Evolutionary conservation across 2,113 vertebrate species (phyloP).

Genomic region (Gulo gulo): DNA sequence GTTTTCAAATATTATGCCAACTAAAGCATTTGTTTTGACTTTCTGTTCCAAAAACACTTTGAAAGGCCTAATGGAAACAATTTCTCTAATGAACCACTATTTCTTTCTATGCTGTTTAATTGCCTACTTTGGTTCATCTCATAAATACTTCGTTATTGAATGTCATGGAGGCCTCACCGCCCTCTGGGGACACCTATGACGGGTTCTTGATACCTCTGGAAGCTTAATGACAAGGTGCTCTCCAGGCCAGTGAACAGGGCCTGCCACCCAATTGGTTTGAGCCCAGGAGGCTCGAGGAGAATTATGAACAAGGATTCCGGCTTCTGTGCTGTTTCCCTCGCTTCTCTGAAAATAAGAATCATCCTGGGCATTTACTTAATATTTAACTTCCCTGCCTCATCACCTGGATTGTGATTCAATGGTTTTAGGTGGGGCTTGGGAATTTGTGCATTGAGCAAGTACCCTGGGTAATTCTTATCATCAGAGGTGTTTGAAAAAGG

Average conservation of each 20-base stretch:
- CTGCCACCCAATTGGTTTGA: neutral
- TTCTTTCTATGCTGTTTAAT: neutral
- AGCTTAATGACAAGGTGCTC: neutral
- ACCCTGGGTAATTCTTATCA: neutral
- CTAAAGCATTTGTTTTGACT: slow-evolving; percentile 19
- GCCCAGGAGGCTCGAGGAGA: neutral
- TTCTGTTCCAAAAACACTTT: neutral
- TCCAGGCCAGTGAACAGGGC: neutral
- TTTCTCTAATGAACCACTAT: neutral
- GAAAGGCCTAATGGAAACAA: neutral
- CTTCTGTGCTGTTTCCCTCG: neutral
- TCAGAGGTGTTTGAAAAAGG: neutral
- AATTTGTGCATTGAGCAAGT: neutral
- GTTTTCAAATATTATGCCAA: slow-evolving; percentile 33
- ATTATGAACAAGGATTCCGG: neutral
- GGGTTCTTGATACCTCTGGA: neutral
- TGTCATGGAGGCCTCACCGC: neutral
- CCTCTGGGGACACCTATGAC: neutral
- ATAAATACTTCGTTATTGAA: neutral
- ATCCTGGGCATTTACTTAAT: neutral
- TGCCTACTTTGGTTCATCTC: neutral
- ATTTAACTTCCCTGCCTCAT: neutral
- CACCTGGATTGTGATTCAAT: neutral
- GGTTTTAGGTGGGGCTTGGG: neutral
- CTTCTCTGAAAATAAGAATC: neutral